Base-by-base conservation (phyloP, 2,113 vertebrate genomes). In the Stomatorhinus ivindoensis region DNA sequence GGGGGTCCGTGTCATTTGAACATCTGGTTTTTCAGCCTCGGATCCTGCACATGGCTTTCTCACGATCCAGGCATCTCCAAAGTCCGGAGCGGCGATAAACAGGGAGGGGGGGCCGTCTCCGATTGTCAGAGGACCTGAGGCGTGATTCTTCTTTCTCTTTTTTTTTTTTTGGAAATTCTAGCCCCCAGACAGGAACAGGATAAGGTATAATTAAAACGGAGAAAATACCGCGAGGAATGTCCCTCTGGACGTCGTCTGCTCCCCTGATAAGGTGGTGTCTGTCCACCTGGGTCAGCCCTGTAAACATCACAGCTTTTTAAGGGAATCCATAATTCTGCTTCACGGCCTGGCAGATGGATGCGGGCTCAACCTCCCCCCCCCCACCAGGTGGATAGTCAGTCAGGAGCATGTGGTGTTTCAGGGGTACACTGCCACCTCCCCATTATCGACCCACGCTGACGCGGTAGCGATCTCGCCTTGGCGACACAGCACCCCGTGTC, bases 151-250 rank as follows among this genome's bases (percentile, higher is more conserved):
- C 24, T 89, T 55, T 80, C 44, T 90, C 93, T 92, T 19, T 7
- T 35, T 35, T 44, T 83, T 55, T 80, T 89, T 91, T 93, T 92
- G 89, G 93, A 92, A 94, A 93, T 94, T 94, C 90, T 91, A 90
- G 91, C 94, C 93, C 91, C 93, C 7, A 93, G 91, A 94, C 91
- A 89, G 94, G 91, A 95, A 95, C 92, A 91, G 93, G 94, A 94
- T 94, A 94, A 92, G 93, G 92, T 94, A 93, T 95, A 95, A 96
- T 96, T 96, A 95, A 95, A 95, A 94, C 90, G 91, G 88, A 76
- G 53, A 65, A 94, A 94, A 95, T 94, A 93, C 94, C 93, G 93
- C 93, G 90, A 91, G 93, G 94, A 94, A 95, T 95, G 93, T 94
- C 90, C 90, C 92, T 93, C 39, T 93, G 94, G 91, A 93, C 92